Base-by-base conservation (phyloP, 2,888 invertebrate species). In the Netelia inedita region DNA sequence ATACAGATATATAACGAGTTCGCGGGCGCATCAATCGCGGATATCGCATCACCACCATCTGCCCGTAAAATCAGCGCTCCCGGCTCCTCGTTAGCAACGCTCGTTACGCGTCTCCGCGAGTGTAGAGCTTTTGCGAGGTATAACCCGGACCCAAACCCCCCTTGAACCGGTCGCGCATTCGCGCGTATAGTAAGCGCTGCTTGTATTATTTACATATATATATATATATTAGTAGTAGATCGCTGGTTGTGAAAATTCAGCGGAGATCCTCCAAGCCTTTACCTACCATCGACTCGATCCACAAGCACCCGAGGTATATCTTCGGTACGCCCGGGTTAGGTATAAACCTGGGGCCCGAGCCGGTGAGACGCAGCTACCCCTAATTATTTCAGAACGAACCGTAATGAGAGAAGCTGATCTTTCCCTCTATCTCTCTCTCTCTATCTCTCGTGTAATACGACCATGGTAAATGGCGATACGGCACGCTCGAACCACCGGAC, bases 11-110 rank as follows among this genome's bases (percentile, higher is more conserved):
- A 71, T 68, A 69, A 76, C 46, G 23, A 57, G 63, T 41, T 84
- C 82, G 79, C 86, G 79, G 86, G 73, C 88, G 89, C 91, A 92
- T 92, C 92, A 92, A 91, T 92, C 92, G 91, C 89, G 90, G 88
- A 91, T 91, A 91, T 91, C 91, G 91, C 89, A 92, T 92, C 91
- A 92, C 91, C 91, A 92, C 91, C 92, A 92, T 92, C 92, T 92
- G 92, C 88, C 91, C 92, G 90, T 92, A 92, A 93, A 93, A 93
- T 92, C 92, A 91, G 90, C 90, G 86, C 57, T 63, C 53, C 63
- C 21, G 63, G 90, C 87, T 91, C 90, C 93, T 93, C 92, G 93
- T 93, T 93, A 93, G 91, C 91, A 82, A 90, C 91, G 92, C 92
- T 92, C 92, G 92, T 93, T 92, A 92, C 90, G 90, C 88, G 89